phyloP scores from a whole-genome alignment of 2,888 invertebrate genomes.

The Plagiodera versicolora region DNA sequence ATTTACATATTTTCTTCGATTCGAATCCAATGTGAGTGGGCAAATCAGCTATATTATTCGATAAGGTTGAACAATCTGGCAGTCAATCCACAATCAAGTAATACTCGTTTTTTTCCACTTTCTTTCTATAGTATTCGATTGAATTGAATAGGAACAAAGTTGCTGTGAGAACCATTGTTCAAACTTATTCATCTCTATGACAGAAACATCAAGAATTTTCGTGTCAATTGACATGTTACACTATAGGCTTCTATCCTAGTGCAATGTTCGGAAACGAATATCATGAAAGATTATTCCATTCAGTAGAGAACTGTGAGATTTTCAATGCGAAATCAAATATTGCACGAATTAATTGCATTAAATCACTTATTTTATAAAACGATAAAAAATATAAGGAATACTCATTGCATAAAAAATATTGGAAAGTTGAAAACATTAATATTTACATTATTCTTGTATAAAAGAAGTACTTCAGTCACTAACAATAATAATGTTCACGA shows the following conservation, averaged over 20 bases:
- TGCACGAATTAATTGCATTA: slow-evolving; percentile 33
- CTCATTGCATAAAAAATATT: slow-evolving; percentile 2
- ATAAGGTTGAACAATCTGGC: slow-evolving; percentile 3
- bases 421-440: slow-evolving; percentile 21
- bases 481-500: slow-evolving; percentile 21
- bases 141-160: not conserved
- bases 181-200: not conserved
- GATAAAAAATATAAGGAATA: slow-evolving; percentile 2
- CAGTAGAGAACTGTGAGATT: slow-evolving; percentile 26
- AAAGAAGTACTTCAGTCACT: slow-evolving; percentile 30
- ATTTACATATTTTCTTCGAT: slow-evolving; percentile 35
- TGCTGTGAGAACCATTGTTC: not conserved
- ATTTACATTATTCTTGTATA: slow-evolving; percentile 28
- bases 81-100: not conserved
- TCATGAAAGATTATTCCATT: slow-evolving; percentile 39
- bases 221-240: slow-evolving; percentile 24
- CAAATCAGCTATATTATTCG: slow-evolving; percentile 25
- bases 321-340: slow-evolving; percentile 27
- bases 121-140: not conserved
- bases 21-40: slow-evolving; percentile 47
- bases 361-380: slow-evolving; percentile 22
- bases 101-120: not conserved
- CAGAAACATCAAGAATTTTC: slow-evolving; percentile 19
- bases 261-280: slow-evolving; percentile 31
- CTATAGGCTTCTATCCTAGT: slow-evolving; percentile 33